Evolutionary conservation across 2,888 invertebrate genomes (phyloP).

Genomic region (Saturnia pavonia): DNA sequence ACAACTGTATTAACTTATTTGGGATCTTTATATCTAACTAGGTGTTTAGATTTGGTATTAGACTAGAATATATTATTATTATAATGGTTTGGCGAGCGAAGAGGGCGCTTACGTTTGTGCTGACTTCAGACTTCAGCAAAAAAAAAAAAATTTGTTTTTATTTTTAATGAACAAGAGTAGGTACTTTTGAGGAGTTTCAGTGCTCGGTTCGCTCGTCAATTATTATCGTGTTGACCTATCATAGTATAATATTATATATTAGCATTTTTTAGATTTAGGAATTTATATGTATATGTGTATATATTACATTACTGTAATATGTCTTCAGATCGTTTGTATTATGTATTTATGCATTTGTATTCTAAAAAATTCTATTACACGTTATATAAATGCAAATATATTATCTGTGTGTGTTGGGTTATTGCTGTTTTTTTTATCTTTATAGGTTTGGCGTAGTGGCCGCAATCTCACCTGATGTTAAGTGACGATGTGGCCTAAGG

Average conservation of each 20-base stretch:
- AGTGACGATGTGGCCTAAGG: too few species aligned
- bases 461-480: too few species aligned
- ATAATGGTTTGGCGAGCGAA: not conserved
- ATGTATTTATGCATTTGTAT: conserved; percentile 28
- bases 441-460: too few species aligned
- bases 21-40: not conserved
- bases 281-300: conserved; percentile 17
- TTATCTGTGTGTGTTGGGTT: conserved; percentile 31
- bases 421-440: conserved; percentile 11
- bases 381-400: conserved; percentile 35
- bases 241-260: not conserved
- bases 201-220: not conserved
- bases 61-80: not conserved
- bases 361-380: conserved; percentile 32
- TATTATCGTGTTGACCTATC: not conserved
- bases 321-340: conserved; percentile 14
- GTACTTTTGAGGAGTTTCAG: not conserved
- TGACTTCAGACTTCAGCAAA: too few species aligned
- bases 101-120: not conserved
- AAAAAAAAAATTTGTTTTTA: too few species aligned
- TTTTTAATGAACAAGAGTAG: too few species aligned
- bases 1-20: not conserved
- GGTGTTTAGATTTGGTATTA: conserved; percentile 6
- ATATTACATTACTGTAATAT: conserved; percentile 12
- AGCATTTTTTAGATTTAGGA: conserved; percentile 8